A percentile compares a stretch with the other conserved stretches of the same genome.
phyloP scores from a whole-genome alignment of 2,888 invertebrate genomes.

The Euplexia lucipara region DNA sequence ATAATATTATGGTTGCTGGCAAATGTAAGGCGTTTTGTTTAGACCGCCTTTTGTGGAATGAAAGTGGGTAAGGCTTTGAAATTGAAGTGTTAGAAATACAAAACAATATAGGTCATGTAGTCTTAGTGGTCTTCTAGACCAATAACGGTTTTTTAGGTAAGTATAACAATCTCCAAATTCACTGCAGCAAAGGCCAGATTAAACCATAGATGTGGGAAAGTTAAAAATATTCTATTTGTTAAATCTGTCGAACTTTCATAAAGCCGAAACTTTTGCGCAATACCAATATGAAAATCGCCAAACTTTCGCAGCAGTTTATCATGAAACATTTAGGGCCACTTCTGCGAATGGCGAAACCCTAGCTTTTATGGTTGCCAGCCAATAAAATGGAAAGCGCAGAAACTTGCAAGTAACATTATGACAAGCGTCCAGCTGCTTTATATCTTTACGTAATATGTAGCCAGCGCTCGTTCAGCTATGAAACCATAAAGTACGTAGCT shows the following conservation, averaged over 20 bases:
- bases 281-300: background rate
- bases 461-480: conserved; percentile 37
- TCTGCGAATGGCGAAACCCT: conserved; percentile 27
- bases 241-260: background rate
- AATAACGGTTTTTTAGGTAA: background rate
- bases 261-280: conserved; percentile 4
- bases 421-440: conserved; percentile 49
- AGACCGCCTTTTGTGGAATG: conserved; percentile 9
- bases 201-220: background rate
- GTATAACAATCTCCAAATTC: background rate
- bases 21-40: conserved; percentile 21
- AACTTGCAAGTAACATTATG: conserved; percentile 69
- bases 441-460: conserved; percentile 44
- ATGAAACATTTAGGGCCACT: conserved; percentile 38
- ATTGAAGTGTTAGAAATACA: too few relatives aligned
- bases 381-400: conserved; percentile 71
- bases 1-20: conserved; percentile 40
- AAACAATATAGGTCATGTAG: background rate
- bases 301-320: conserved; percentile 3
- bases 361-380: conserved; percentile 45
- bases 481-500: conserved; percentile 47
- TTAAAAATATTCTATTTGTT: conserved; percentile 1
- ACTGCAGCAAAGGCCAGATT: background rate
- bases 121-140: background rate
- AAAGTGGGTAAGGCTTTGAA: background rate